These are phyloP conservation scores for Apogon talboti DNA, from an alignment of 2,797 vertebrate species.

Conservation along the genomic window DNA sequence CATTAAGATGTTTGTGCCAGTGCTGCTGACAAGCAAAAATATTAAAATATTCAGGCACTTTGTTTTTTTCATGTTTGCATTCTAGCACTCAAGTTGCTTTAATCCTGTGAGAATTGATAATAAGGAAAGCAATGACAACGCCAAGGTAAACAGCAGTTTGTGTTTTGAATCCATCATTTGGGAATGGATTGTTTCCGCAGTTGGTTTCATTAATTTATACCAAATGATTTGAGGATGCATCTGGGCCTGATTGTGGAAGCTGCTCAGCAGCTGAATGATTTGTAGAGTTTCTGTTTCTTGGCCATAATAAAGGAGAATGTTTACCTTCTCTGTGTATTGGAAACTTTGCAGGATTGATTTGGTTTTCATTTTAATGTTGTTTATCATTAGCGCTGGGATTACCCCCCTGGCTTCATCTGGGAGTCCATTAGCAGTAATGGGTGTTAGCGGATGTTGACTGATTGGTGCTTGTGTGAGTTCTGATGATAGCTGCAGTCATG, in stretches of 20 bases:
- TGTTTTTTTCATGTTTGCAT: constrained; percentile 47
- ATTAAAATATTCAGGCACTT: constrained; percentile 31
- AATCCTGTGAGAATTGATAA: constrained; percentile 62
- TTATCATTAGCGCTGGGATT: constrained; percentile 85
- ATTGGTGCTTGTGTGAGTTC: constrained; percentile 81
- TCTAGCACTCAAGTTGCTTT: constrained; percentile 58
- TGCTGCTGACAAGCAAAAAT: constrained; percentile 25
- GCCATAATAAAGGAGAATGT: constrained; percentile 82
- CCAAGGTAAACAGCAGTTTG: constrained; percentile 71
- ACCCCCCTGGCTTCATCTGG: constrained; percentile 82
- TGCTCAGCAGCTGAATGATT: constrained; percentile 74
- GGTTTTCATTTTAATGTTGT: constrained; percentile 86
- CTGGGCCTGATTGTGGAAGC: constrained; percentile 72
- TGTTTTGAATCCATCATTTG: constrained; percentile 76
- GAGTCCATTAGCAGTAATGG: constrained; percentile 86
- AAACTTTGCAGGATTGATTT: constrained; percentile 85
- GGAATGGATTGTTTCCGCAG: constrained; percentile 78
- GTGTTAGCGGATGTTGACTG: constrained; percentile 84
- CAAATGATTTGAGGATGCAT: constrained; percentile 79
- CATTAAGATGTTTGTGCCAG: constrained; percentile 15
- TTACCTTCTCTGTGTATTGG: constrained; percentile 74
- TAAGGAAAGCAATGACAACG: constrained; percentile 62
- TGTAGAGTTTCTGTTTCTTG: constrained; percentile 74
- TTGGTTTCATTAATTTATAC: constrained; percentile 78
- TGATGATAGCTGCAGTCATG: constrained; percentile 82